Base-by-base conservation (phyloP, 2,113 vertebrate genomes). In the Typhlomys cinereus region DNA sequence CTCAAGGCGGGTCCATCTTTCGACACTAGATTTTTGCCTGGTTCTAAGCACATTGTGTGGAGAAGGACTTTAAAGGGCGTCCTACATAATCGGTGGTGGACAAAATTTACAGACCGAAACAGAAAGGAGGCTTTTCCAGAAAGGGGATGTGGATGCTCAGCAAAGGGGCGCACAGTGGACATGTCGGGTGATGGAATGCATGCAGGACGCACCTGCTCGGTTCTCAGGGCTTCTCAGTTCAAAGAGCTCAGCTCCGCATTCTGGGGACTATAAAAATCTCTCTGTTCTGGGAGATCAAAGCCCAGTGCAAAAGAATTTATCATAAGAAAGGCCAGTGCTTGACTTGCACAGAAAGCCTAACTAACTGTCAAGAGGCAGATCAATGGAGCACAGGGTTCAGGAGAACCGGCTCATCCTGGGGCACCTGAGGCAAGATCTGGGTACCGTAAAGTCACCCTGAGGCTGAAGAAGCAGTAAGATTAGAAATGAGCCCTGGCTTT, bases 361-460 rank as follows among this genome's bases (percentile, higher is more conserved):
- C 17, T n/a, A 8, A 12, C 12, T 41, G 59, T 34, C 7, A 21
- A 39, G 62, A 70, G 62, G 25, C 52, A 18, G 71, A 1, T 31
- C 48, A 36, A 0, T 5, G 0, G n/a, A 67, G 52, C 29, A 52
- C 4, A 0, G 44, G 41, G 66, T n/a, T 67, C 59, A 11, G 34
- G 54, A 6, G 20, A 39, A 17, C 50, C 31, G 23, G 9, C 4
- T 0, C 39, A 34, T 2, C 74, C 59, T 39, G 1, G 62, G 39
- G 46, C 36, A n/a, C 52, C n/a, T 2, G 57, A 70, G 73, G 66
- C 7, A 25, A 59, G 64, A 64, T 11, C 29, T 23, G 29, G 62
- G 21, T 61, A 27, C 14, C 15, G 3, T 2, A 1, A 0, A 71
- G 74, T n/a, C 29, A 13, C 4, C 7, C 3, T 0, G 27, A 17